Evolutionary conservation across 1,140 invertebrate species (phyloP).

Genomic region (Nephila pilipes): DNA sequence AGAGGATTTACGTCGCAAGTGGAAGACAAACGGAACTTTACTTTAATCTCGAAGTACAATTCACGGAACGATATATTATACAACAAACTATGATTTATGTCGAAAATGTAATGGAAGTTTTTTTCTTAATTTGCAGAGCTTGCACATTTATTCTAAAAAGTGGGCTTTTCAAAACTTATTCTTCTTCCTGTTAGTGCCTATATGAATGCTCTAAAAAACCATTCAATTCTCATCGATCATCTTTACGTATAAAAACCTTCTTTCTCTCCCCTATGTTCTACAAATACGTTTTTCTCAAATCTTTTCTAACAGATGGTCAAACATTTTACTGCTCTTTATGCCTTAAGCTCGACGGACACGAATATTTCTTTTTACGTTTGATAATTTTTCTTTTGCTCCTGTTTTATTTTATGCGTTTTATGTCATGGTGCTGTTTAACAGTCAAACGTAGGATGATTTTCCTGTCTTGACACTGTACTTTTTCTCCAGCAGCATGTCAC

Average conservation of each 20-base stretch:
- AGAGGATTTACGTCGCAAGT: not conserved
- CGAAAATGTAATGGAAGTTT: not conserved
- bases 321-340: constrained; percentile 17
- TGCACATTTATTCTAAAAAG: not conserved
- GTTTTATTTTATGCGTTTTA: not conserved
- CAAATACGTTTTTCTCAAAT: constrained; percentile 1
- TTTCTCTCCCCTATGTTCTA: not conserved
- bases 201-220: not conserved
- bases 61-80: not conserved
- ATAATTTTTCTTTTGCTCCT: not conserved
- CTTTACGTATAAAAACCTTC: not conserved
- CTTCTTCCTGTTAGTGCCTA: not conserved
- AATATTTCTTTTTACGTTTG: not conserved
- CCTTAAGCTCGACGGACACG: not conserved
- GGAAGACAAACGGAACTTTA: not conserved
- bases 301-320: constrained; percentile 15
- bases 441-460: not conserved
- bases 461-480: not conserved
- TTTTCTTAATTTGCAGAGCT: constrained; percentile 1
- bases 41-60: not conserved
- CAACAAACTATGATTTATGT: not conserved
- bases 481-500: not conserved
- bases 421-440: not conserved
- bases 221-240: constrained; percentile 3
- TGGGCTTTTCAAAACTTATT: not conserved